Base-by-base conservation (phyloP, 2,797 vertebrate genomes). In the Emys orbicularis region DNA sequence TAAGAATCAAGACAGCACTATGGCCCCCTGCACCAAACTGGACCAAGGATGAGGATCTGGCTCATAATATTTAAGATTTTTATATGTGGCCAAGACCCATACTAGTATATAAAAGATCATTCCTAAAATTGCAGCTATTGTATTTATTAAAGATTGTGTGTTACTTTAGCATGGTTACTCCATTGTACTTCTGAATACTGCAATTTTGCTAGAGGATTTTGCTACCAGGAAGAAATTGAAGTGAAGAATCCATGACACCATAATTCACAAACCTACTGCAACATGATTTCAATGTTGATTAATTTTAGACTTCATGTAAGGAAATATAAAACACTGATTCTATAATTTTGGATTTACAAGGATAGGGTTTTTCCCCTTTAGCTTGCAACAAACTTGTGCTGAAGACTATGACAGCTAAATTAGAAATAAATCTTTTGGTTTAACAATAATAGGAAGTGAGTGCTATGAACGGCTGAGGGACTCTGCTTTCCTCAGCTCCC, bases 261-360 rank as follows among this genome's bases (percentile, higher is more conserved):
- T 68, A 54, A 91, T 90, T 94, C 86, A 85, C 76, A 91, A 93
- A 61, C 2, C 27, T 77, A 87, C 18, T 68, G 89, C 83, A 90
- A 34, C 57, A 85, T 83, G 53, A 76, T 81, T 90, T 89, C 56
- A 90, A 8, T 83, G 50, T 31, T 76, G 49, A 9, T 83, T 44
- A 59, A 84, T 94, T 74, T 91, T 31, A 74, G 29, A 56, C 34
- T 77, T 50, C n/a, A 80, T 4, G 0, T 77, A 81, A 27, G 88
- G 81, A 77, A 50, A 82, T n/a, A 59, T 47, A 59, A 57, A 59
- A 31, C 41, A 29, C 56, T 59, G 27, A 59, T 59, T 82, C 54
- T 59, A 4, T 82, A 59, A 59, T 47, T 59, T 47, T 41, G 41
- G 56, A 41, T 59, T 72, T 72, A 23, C 68, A 34, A 50, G 1